Evolutionary conservation across 2,797 vertebrate genomes (phyloP).

Genomic region (Halcyon badia): DNA sequence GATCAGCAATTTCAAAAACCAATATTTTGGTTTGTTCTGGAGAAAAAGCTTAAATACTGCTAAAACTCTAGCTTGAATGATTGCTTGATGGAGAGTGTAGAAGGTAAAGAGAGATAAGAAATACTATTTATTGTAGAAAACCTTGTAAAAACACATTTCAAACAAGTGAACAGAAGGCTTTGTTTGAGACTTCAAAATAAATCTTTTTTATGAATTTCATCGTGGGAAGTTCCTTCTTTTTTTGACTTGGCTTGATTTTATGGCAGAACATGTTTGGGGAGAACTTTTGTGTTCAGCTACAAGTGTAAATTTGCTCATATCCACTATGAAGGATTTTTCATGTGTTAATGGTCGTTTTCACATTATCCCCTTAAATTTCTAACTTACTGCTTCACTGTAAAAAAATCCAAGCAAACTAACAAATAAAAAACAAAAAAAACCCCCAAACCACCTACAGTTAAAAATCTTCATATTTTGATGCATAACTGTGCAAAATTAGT

Average conservation of each 20-base stretch:
- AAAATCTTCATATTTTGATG: neutral
- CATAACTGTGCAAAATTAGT: rapidly evolving
- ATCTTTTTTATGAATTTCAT: neutral
- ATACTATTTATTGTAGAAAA: neutral
- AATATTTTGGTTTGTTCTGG: neutral
- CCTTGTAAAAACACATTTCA: neutral
- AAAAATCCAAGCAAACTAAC: neutral
- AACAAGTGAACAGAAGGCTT: neutral
- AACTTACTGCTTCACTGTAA: neutral
- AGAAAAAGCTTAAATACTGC: neutral
- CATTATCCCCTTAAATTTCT: neutral
- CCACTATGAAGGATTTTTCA: neutral
- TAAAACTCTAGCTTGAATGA: neutral
- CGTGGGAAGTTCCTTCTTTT: neutral
- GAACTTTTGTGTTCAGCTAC: neutral
- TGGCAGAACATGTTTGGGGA: neutral
- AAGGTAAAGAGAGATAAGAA: neutral
- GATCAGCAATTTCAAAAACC: neutral
- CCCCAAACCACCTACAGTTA: neutral
- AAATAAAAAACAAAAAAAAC: too few species aligned
- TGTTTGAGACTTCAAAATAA: neutral
- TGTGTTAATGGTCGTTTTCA: neutral
- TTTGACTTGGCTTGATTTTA: neutral
- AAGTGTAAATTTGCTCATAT: neutral
- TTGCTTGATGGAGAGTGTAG: neutral